Conservation (phyloP, 2,113 vertebrate species). For the Cebidichthys violaceus region DNA sequence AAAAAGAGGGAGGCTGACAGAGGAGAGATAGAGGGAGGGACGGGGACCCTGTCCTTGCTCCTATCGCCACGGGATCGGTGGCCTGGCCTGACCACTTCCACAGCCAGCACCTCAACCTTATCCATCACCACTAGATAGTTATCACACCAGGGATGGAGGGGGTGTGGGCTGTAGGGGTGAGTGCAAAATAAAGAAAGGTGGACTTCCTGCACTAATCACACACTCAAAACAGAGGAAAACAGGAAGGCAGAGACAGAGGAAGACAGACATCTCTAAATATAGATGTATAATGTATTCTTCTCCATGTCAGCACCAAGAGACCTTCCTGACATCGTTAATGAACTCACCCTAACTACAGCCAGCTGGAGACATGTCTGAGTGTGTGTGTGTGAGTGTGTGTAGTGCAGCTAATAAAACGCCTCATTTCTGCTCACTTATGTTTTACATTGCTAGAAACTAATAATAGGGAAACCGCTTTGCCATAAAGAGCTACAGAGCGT, state of each 20-base stretch:
- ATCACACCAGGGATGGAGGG: constrained; percentile 75
- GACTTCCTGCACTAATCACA: constrained; percentile 62
- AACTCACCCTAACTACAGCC: constrained; percentile 88
- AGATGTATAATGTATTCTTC: constrained; percentile 76
- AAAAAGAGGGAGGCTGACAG: constrained; percentile 56
- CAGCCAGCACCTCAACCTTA: constrained; percentile 84
- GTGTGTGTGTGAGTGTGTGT: constrained; percentile 37
- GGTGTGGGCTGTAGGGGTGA: constrained; percentile 39
- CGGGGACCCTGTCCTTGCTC: constrained; percentile 82
- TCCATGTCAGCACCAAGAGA: constrained; percentile 79
- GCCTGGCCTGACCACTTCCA: constrained; percentile 83
- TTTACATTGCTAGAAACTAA: constrained; percentile 98
- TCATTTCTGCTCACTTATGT: constrained; percentile 98
- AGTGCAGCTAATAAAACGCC: constrained; percentile 91
- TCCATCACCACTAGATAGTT: constrained; percentile 85
- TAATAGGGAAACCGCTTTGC: constrained; percentile 93
- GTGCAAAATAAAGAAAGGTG: constrained; percentile 40
- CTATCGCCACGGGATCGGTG: constrained; percentile 84
- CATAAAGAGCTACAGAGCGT: constrained; percentile 93
- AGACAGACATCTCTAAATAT: constrained; percentile 56
- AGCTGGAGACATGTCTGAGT: constrained; percentile 82
- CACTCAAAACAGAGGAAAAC: constrained; percentile 46
- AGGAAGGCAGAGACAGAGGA: constrained; percentile 11
- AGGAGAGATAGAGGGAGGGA: constrained; percentile 62
- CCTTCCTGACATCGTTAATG: constrained; percentile 81